These are phyloP conservation scores for Mesoclemmys tuberculata DNA, from an alignment of 2,113 vertebrate species.

Conservation along the genomic window DNA sequence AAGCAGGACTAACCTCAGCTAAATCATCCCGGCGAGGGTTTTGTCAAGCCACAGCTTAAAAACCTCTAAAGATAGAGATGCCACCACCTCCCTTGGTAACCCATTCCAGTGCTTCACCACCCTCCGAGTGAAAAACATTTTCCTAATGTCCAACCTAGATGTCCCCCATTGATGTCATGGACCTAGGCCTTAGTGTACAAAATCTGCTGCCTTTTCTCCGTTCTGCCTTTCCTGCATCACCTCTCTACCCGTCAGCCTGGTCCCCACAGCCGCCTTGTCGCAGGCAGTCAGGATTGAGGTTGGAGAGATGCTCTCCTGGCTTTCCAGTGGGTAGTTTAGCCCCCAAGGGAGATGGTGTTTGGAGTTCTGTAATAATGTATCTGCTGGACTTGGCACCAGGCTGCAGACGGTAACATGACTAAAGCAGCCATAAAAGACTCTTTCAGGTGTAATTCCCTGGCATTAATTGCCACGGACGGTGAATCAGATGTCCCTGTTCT, in stretches of 20 bases:
- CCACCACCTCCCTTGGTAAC: too few species aligned
- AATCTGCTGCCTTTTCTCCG: not conserved
- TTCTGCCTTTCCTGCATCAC: not conserved
- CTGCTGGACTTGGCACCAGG: conserved; percentile 67
- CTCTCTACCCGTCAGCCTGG: fast-evolving
- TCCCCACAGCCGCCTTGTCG: not conserved
- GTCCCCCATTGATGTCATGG: not conserved
- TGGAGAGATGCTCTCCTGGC: not conserved
- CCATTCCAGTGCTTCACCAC: too few species aligned
- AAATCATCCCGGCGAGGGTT: too few species aligned
- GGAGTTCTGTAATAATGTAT: conserved; percentile 52
- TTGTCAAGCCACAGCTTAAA: too few species aligned
- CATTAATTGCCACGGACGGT: conserved; percentile 73
- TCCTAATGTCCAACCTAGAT: too few species aligned
- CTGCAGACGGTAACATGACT: conserved; percentile 41
- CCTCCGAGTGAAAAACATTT: too few species aligned
- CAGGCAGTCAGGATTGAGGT: not conserved
- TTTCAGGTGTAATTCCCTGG: conserved; percentile 77
- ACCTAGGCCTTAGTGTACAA: not conserved
- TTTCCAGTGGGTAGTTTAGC: not conserved
- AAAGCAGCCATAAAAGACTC: conserved; percentile 71
- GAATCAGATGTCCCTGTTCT: not conserved
- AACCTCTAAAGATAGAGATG: too few species aligned
- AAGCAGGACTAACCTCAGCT: too few species aligned
- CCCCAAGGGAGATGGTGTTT: not conserved